Percentiles rank a stretch among this genome's conserved stretches.
Evolutionary conservation across 1,140 invertebrate species (phyloP).

Genomic region (Schlechtendalia chinensis): DNA sequence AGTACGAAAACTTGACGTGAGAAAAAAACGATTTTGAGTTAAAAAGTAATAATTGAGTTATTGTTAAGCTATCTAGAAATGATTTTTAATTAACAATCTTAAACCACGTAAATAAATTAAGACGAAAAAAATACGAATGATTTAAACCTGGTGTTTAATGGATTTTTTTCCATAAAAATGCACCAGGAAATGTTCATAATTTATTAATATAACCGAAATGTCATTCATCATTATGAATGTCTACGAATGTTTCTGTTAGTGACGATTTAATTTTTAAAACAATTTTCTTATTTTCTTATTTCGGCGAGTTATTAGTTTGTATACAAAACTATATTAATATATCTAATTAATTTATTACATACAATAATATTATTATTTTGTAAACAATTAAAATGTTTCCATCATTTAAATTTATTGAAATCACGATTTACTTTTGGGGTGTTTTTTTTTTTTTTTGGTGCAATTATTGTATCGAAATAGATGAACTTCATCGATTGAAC

Average conservation of each 20-base stretch:
- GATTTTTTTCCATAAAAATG: conserved; percentile 13
- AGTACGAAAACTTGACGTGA: too few species aligned
- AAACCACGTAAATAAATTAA: not conserved
- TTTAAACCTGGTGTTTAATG: not conserved
- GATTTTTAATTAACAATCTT: not conserved
- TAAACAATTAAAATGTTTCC: too few species aligned
- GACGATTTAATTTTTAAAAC: conserved; percentile 23
- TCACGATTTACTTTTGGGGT: too few species aligned
- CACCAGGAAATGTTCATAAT: not conserved
- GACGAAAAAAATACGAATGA: conserved; percentile 17
- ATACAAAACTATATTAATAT: too few species aligned
- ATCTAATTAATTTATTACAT: too few species aligned
- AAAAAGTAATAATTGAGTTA: not conserved
- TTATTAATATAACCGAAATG: not conserved
- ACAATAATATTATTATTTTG: too few species aligned
- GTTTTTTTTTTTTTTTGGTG: too few species aligned
- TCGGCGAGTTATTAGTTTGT: too few species aligned
- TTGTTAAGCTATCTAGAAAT: not conserved
- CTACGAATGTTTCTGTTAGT: not conserved
- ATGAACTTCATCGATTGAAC: too few species aligned
- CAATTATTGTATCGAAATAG: too few species aligned
- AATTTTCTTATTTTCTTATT: not conserved
- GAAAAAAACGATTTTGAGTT: too few species aligned
- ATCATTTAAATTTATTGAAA: too few species aligned
- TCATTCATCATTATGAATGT: conserved; percentile 11